These are phyloP conservation scores for Odontamblyopus lacepedii DNA, from an alignment of 2,797 vertebrate species.

Conservation along the genomic window DNA sequence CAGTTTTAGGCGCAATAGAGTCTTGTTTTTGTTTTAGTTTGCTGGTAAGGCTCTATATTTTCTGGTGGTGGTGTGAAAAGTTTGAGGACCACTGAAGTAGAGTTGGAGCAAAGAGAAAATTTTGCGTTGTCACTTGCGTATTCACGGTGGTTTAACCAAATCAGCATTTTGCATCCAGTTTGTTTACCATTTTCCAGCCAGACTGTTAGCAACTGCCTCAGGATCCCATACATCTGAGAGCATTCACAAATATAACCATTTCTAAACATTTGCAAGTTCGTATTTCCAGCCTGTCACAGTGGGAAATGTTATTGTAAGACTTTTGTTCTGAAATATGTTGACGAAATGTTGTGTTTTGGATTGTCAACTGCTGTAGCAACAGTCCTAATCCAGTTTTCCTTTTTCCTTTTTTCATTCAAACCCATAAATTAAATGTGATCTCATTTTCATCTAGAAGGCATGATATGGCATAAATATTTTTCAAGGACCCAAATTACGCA, in stretches of 20 bases:
- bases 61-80: not conserved
- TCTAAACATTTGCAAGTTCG: not conserved
- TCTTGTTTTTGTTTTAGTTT: not conserved
- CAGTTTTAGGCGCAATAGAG: not conserved
- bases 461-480: too few relatives aligned
- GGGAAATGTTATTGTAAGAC: not conserved
- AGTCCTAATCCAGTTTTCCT: too few relatives aligned
- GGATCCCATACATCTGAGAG: conserved; percentile 1
- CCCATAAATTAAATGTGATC: too few relatives aligned
- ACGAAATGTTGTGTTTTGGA: too few relatives aligned
- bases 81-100: not conserved
- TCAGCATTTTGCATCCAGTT: not conserved
- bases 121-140: not conserved
- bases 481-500: too few relatives aligned
- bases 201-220: not conserved
- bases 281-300: not conserved
- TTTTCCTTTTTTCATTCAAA: too few relatives aligned
- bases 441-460: too few relatives aligned
- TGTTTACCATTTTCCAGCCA: conserved; percentile 1
- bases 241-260: not conserved
- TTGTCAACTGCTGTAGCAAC: too few relatives aligned
- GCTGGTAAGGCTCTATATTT: not conserved
- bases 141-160: not conserved
- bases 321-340: too few relatives aligned
- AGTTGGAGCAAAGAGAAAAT: not conserved